A percentile compares a stretch with the other conserved stretches of the same genome.
These are phyloP conservation scores for Sphyrna mokarran DNA, from an alignment of 2,113 vertebrate genomes.

Conservation along the genomic window DNA sequence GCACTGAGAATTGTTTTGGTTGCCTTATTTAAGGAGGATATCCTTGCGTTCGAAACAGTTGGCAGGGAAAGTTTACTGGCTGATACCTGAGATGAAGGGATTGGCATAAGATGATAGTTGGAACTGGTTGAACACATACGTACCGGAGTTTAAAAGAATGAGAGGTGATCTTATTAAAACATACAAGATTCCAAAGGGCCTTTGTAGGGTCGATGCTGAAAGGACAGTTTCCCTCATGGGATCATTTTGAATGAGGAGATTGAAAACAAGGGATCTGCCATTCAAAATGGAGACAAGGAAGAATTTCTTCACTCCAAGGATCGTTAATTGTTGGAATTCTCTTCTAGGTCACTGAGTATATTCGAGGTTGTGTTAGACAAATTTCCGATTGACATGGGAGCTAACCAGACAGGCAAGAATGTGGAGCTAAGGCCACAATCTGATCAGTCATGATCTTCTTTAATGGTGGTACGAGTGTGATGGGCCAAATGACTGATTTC, in stretches of 20 bases:
- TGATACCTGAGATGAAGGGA: not conserved
- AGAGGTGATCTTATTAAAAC: not conserved
- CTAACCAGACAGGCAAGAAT: not conserved
- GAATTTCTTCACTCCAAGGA: not conserved
- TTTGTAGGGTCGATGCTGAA: not conserved
- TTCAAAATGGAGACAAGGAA: not conserved
- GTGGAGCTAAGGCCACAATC: not conserved
- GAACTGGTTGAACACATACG: not conserved
- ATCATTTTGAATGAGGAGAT: not conserved
- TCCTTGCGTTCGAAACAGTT: not conserved
- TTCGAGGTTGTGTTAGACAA: not conserved
- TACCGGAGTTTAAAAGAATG: not conserved
- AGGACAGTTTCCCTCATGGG: not conserved
- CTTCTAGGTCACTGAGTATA: not conserved
- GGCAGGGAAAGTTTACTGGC: not conserved
- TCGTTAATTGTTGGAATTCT: not conserved
- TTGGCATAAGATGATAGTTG: not conserved
- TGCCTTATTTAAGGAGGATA: not conserved
- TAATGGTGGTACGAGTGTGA: not conserved
- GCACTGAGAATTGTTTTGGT: not conserved
- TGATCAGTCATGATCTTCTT: not conserved
- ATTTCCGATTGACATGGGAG: not conserved
- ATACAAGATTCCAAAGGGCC: too few relatives aligned
- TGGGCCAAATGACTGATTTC: not conserved
- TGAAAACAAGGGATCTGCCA: not conserved